A percentile compares a stretch with the other conserved stretches of the same genome.
Evolutionary conservation across 2,113 vertebrate species (phyloP).

Genomic region (Stegastes partitus): DNA sequence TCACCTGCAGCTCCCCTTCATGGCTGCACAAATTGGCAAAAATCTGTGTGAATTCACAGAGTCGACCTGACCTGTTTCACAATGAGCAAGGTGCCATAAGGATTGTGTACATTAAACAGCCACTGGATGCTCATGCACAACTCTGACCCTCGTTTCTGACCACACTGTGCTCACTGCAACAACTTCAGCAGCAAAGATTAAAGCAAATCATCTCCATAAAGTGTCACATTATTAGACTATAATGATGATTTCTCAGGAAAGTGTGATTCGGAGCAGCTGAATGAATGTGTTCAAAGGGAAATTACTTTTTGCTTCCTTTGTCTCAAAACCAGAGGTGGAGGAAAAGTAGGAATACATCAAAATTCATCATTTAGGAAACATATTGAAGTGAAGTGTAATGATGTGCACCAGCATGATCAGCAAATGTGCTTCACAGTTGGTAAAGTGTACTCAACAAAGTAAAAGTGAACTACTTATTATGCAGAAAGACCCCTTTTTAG

Average conservation of each 20-base stretch:
- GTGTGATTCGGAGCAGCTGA: background rate
- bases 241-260: background rate
- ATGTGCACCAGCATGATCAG: no score
- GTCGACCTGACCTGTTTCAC: constrained; percentile 7
- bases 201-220: background rate
- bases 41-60: constrained; percentile 41
- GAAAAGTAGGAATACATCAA: background rate
- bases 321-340: background rate
- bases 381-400: no score
- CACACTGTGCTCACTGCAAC: background rate
- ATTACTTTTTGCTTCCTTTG: no score
- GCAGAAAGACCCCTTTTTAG: no score
- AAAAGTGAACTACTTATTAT: no score
- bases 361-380: background rate
- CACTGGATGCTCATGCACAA: background rate
- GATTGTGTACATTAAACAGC: background rate
- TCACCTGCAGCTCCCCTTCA: constrained; percentile 54
- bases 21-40: constrained; percentile 49
- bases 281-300: no score
- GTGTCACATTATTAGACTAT: background rate
- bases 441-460: no score
- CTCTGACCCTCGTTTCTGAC: no score
- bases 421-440: no score
- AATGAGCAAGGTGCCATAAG: constrained; percentile 5
- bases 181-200: background rate